A percentile compares a stretch with the other conserved stretches of the same genome.
phyloP scores from a whole-genome alignment of 1,140 invertebrate genomes.

The Drosophila serrata region DNA sequence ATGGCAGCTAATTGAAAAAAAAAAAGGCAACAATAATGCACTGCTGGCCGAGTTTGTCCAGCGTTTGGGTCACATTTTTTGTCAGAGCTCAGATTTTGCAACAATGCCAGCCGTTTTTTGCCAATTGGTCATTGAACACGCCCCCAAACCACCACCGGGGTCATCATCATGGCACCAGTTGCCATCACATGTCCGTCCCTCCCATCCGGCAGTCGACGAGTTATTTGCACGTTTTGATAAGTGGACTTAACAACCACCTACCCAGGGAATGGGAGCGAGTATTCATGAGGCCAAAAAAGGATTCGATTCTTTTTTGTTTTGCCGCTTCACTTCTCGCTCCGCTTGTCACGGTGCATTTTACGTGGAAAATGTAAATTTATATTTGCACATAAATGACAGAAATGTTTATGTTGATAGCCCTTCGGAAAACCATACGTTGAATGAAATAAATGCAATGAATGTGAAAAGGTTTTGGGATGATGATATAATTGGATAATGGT shows the following conservation, averaged over 20 bases:
- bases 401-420: constrained; percentile 50
- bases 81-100: constrained; percentile 4
- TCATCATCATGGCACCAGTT: constrained; percentile 53
- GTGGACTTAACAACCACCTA: constrained; percentile 71
- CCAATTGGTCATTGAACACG: constrained; percentile 65
- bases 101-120: constrained; percentile 54
- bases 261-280: constrained; percentile 5
- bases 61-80: constrained; percentile 37
- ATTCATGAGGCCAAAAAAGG: constrained; percentile 14
- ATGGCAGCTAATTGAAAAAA: constrained; percentile 83
- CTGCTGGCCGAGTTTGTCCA: constrained; percentile 49
- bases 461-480: not conserved
- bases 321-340: constrained; percentile 14
- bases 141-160: constrained; percentile 57
- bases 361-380: constrained; percentile 42
- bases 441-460: constrained; percentile 22
- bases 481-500: constrained; percentile 9
- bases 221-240: constrained; percentile 83
- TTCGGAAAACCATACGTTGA: constrained; percentile 8
- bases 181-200: constrained; percentile 51
- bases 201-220: constrained; percentile 63
- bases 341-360: constrained; percentile 22
- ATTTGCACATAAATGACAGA: constrained; percentile 46
- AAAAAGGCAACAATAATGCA: constrained; percentile 73
- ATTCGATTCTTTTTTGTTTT: constrained; percentile 16